Conservation (phyloP, 1,140 invertebrate species). For the Plutomurus gul region DNA sequence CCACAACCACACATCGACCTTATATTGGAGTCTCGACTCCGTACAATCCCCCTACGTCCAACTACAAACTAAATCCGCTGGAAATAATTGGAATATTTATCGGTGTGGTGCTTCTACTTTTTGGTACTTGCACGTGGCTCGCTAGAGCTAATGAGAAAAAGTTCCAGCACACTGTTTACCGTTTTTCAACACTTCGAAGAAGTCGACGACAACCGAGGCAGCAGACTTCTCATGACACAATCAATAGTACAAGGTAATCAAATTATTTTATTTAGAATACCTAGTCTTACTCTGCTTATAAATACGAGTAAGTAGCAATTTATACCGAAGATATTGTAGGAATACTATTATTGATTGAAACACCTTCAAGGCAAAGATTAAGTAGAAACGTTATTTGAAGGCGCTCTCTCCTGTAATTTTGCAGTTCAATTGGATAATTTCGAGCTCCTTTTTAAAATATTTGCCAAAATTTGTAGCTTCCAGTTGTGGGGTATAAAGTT, state of each 20-base stretch:
- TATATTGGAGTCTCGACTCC: slow-evolving; percentile 40
- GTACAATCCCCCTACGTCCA: slow-evolving; percentile 27
- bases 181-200: slow-evolving; percentile 39
- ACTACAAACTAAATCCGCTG: slow-evolving; percentile 28
- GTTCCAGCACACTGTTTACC: slow-evolving; percentile 42
- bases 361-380: too few relatives aligned
- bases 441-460: too few relatives aligned
- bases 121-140: slow-evolving; percentile 42
- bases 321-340: too few relatives aligned
- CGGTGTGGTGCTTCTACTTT: slow-evolving; percentile 33
- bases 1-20: background rate
- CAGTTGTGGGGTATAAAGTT: too few relatives aligned
- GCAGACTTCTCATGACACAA: background rate
- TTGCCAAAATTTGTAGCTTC: too few relatives aligned
- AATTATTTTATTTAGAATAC: background rate
- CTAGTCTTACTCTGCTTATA: background rate
- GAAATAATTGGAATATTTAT: slow-evolving; percentile 37
- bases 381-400: too few relatives aligned
- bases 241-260: background rate
- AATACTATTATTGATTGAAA: too few relatives aligned
- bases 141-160: slow-evolving; percentile 44
- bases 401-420: too few relatives aligned
- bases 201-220: background rate
- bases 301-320: too few relatives aligned
- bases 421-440: background rate